These are phyloP conservation scores for Ceratoteleas bidentatus DNA, from an alignment of 1,140 invertebrate genomes.

Conservation along the genomic window DNA sequence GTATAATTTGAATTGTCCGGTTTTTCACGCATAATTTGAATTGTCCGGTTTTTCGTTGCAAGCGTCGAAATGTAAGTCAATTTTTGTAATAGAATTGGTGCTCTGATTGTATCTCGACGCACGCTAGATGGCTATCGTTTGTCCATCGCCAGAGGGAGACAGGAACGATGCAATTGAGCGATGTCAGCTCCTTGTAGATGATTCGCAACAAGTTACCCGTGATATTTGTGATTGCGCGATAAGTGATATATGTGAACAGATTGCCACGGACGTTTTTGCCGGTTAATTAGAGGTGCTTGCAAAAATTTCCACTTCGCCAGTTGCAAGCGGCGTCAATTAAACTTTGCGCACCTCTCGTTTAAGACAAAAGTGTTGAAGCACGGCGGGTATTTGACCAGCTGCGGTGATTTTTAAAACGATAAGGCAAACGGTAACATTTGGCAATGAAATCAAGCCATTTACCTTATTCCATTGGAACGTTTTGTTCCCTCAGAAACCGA, in stretches of 20 bases:
- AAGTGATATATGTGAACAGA: slow-evolving; percentile 38
- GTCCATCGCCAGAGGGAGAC: slow-evolving; percentile 11
- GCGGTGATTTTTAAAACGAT: slow-evolving; percentile 26
- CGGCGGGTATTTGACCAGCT: slow-evolving; percentile 16
- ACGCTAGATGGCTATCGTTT: slow-evolving; percentile 46
- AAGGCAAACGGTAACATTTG: not conserved
- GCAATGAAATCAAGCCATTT: not conserved
- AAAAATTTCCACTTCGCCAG: slow-evolving; percentile 1
- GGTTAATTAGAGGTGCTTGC: slow-evolving; percentile 7
- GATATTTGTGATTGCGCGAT: slow-evolving; percentile 43
- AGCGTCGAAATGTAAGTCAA: slow-evolving; percentile 31
- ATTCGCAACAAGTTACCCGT: slow-evolving; percentile 36
- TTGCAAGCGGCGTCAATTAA: slow-evolving; percentile 40
- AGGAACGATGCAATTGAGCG: not conserved
- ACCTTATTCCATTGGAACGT: slow-evolving; percentile 21
- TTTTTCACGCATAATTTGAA: too few species aligned
- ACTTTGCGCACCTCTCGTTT: slow-evolving; percentile 13
- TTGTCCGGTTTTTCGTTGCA: too few species aligned
- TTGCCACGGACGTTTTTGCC: slow-evolving; percentile 22
- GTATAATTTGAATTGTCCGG: too few species aligned
- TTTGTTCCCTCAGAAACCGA: not conserved
- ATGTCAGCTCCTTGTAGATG: slow-evolving; percentile 28
- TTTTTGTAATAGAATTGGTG: slow-evolving; percentile 50
- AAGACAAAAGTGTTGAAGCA: slow-evolving; percentile 23
- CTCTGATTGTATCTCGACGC: slow-evolving; percentile 38